Conservation (phyloP, 2,888 invertebrate species). For the Cheilosia scutellata region DNA sequence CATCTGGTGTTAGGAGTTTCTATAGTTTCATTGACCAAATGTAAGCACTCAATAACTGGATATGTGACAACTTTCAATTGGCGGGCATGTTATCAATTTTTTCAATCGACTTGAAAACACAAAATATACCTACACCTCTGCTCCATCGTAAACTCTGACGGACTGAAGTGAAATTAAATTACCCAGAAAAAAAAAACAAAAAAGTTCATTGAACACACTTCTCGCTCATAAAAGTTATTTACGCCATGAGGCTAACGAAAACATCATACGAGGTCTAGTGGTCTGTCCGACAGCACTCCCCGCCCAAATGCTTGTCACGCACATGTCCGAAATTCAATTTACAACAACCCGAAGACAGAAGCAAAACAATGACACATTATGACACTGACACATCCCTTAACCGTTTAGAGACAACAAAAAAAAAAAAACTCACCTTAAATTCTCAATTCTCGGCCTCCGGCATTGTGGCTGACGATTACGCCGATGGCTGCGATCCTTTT, state of each 20-base stretch:
- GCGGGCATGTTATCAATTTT: too few relatives aligned
- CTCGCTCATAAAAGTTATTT: neutral
- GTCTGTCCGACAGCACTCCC: too few relatives aligned
- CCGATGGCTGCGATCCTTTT: constrained; percentile 87
- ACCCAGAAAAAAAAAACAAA: neutral
- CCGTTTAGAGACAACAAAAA: constrained; percentile 1
- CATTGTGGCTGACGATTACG: constrained; percentile 85
- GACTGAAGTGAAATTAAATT: neutral
- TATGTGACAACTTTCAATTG: too few relatives aligned
- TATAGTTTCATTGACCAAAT: too few relatives aligned
- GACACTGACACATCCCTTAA: constrained; percentile 30
- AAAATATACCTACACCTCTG: neutral
- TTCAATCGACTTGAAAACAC: too few relatives aligned
- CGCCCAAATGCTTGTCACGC: neutral
- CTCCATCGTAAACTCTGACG: neutral
- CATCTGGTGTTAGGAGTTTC: too few relatives aligned
- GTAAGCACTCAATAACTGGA: too few relatives aligned
- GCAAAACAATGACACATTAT: constrained; percentile 13
- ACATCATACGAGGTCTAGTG: too few relatives aligned
- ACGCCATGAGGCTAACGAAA: too few relatives aligned
- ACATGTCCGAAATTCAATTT: constrained; percentile 2
- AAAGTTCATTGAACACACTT: constrained; percentile 2
- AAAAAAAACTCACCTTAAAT: constrained; percentile 85
- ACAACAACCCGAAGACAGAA: constrained; percentile 6
- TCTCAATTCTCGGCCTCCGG: constrained; percentile 86